Conservation (phyloP, 2,797 vertebrate species). For the Craterocephalus amniculus region DNA sequence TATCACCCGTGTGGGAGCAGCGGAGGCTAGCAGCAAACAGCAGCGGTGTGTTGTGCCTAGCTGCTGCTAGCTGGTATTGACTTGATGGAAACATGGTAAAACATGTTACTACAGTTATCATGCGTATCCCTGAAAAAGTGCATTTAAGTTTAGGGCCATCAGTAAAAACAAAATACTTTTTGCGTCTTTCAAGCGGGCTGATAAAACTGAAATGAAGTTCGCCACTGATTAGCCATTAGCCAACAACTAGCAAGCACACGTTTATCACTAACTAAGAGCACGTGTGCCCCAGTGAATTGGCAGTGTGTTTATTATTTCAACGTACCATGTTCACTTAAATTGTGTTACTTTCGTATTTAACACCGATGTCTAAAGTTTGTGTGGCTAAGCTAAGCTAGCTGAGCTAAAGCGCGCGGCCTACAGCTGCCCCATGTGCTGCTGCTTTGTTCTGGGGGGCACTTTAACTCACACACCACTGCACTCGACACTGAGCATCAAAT, state of each 20-base stretch:
- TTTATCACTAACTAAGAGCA: constrained; percentile 31
- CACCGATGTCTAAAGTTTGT: not conserved
- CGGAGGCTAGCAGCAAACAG: constrained; percentile 41
- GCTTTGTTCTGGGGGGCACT: constrained; percentile 93
- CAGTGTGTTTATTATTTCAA: rapidly evolving
- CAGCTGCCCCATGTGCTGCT: constrained; percentile 86
- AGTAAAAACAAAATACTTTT: rapidly evolving
- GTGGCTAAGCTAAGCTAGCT: constrained; percentile 52
- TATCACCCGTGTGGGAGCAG: constrained; percentile 30
- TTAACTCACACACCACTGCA: constrained; percentile 87
- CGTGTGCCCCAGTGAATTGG: not conserved
- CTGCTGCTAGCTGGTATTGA: constrained; percentile 44
- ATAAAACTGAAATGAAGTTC: constrained; percentile 30
- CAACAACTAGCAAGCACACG: constrained; percentile 57
- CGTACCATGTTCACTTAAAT: rapidly evolving
- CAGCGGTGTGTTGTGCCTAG: constrained; percentile 58
- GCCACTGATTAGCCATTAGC: constrained; percentile 53
- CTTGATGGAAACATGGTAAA: constrained; percentile 56
- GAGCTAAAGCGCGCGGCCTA: constrained; percentile 82
- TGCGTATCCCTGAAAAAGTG: not conserved
- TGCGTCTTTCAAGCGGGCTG: not conserved
- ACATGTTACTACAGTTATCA: not conserved
- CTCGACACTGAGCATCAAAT: constrained; percentile 64
- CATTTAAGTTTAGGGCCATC: rapidly evolving
- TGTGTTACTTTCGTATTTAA: not conserved